phyloP scores from a whole-genome alignment of 2,113 vertebrate genomes.

The Sylvicapra grimmia region DNA sequence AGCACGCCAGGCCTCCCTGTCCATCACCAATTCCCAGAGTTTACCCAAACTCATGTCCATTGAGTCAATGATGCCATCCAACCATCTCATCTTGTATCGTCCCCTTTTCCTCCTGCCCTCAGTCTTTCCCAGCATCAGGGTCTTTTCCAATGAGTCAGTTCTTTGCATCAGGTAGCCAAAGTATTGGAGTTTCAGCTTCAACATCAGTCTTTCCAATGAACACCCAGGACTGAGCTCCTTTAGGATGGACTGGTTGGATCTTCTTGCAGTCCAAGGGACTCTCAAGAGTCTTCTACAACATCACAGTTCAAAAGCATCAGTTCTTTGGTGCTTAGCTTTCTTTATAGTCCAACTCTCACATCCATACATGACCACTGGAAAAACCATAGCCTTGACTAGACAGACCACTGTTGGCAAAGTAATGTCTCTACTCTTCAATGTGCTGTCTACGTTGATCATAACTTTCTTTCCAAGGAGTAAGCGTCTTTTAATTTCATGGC shows the following conservation, averaged over 20 bases:
- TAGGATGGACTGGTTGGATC: not conserved
- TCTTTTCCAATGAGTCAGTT: not conserved
- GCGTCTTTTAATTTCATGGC: not conserved
- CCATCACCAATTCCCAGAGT: not conserved
- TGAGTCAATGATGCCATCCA: not conserved
- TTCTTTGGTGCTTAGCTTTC: not conserved
- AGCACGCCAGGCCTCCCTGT: not conserved
- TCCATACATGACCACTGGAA: not conserved
- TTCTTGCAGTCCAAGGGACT: not conserved
- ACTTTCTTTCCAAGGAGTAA: not conserved
- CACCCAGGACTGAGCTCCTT: not conserved
- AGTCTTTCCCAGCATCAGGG: not conserved
- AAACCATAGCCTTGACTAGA: not conserved
- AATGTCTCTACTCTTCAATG: not conserved
- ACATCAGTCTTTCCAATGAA: not conserved
- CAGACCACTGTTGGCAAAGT: not conserved
- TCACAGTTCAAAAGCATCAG: not conserved
- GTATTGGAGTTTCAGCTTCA: not conserved
- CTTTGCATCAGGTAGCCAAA: not conserved
- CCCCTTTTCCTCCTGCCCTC: not conserved
- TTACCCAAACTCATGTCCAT: not conserved
- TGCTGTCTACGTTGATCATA: not conserved
- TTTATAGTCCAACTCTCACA: not conserved
- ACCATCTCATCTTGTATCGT: not conserved
- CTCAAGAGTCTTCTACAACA: not conserved